These are phyloP conservation scores for Phalangium opilio DNA, from an alignment of 2,888 invertebrate genomes.

Conservation along the genomic window DNA sequence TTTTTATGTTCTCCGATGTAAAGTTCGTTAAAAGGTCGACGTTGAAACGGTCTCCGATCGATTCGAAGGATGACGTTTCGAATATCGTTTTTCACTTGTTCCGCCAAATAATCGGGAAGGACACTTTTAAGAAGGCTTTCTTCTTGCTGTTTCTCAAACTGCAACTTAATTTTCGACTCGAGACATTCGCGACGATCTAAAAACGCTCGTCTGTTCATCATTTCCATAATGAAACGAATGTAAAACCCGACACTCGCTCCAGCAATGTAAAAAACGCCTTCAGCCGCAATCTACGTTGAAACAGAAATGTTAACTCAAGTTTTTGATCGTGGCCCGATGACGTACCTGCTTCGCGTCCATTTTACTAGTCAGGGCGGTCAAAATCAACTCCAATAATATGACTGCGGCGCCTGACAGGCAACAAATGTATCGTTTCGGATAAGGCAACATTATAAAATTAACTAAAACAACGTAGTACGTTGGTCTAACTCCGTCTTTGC, in stretches of 20 bases:
- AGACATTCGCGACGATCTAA: constrained; percentile 71
- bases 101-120: constrained; percentile 66
- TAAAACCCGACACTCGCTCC: constrained; percentile 72
- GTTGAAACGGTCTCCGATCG: constrained; percentile 13
- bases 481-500: constrained; percentile 15
- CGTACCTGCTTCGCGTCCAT: neutral
- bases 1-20: constrained; percentile 75
- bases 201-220: constrained; percentile 70
- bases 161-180: constrained; percentile 62
- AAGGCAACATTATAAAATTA: constrained; percentile 67
- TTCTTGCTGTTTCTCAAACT: constrained; percentile 73
- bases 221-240: constrained; percentile 73
- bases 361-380: constrained; percentile 28
- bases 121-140: constrained; percentile 57
- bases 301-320: neutral
- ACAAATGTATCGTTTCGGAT: constrained; percentile 54
- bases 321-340: too few relatives aligned
- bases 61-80: constrained; percentile 31
- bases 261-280: constrained; percentile 52
- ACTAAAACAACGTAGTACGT: constrained; percentile 46
- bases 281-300: constrained; percentile 28
- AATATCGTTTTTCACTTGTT: constrained; percentile 41
- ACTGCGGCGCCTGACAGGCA: constrained; percentile 51
- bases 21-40: constrained; percentile 46
- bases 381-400: constrained; percentile 47